Percentiles rank a stretch among this genome's conserved stretches.
Conservation (phyloP, 1,140 invertebrate species). For the Drosophila ananassae region DNA sequence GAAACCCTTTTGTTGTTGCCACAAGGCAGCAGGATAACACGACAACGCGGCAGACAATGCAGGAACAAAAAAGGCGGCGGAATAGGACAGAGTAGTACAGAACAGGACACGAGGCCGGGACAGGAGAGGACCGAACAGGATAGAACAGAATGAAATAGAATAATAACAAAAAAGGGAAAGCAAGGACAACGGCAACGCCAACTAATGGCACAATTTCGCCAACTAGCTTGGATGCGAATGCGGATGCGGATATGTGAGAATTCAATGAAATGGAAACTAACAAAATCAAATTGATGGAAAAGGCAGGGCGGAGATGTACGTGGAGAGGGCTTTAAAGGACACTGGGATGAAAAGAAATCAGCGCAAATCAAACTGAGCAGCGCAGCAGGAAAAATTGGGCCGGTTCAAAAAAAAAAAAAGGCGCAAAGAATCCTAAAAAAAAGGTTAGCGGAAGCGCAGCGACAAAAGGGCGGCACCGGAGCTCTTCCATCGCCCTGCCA, state of each 20-base stretch:
- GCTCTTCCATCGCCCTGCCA: conserved; percentile 19
- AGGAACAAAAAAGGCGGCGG: conserved; percentile 29
- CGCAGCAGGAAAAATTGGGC: conserved; percentile 77
- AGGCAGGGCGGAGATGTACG: conserved; percentile 36
- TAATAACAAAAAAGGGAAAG: conserved; percentile 44
- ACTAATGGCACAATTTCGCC: conserved; percentile 79
- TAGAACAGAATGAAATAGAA: conserved; percentile 4
- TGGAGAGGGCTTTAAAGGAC: conserved; percentile 72
- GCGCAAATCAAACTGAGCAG: conserved; percentile 74
- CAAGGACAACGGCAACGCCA: conserved; percentile 60
- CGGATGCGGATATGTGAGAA: conserved; percentile 76
- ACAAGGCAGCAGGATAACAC: conserved; percentile 43
- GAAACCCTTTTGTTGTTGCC: conserved; percentile 60
- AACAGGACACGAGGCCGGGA: conserved; percentile 14
- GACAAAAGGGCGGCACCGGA: conserved; percentile 69
- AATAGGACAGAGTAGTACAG: conserved; percentile 24
- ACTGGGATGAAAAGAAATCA: conserved; percentile 66
- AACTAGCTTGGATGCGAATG: conserved; percentile 56
- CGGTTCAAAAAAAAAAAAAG: conserved; percentile 26
- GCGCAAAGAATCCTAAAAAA: conserved; percentile 16
- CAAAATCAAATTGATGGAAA: conserved; percentile 77
- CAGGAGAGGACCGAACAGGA: conserved; percentile 22
- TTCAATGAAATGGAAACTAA: conserved; percentile 83
- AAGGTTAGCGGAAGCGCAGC: conserved; percentile 73
- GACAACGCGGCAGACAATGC: conserved; percentile 52